These are phyloP conservation scores for Pantherophis alleghaniensis DNA, from an alignment of 2,797 vertebrate genomes.

Conservation along the genomic window DNA sequence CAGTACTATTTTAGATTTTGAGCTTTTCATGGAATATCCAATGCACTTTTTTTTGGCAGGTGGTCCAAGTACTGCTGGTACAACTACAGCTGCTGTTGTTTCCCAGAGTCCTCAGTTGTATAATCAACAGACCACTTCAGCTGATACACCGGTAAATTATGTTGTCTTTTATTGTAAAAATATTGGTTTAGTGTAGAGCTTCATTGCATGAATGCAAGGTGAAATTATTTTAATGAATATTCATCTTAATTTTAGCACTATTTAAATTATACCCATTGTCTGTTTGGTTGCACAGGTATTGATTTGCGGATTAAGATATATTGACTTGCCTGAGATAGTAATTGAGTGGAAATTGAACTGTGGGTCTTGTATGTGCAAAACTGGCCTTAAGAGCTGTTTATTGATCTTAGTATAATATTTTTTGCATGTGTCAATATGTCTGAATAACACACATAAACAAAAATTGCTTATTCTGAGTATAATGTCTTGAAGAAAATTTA, in stretches of 20 bases:
- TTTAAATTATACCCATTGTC: not conserved
- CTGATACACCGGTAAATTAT: constrained; percentile 74
- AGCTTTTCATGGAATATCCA: constrained; percentile 1
- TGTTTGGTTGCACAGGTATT: not conserved
- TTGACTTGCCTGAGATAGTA: not conserved
- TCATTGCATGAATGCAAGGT: not conserved
- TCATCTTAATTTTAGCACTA: not conserved
- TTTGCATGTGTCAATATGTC: not conserved
- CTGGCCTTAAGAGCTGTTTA: not conserved
- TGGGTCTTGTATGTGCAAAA: not conserved
- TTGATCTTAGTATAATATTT: not conserved
- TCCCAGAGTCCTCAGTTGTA: constrained; percentile 91
- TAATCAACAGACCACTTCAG: constrained; percentile 81
- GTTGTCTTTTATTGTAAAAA: constrained; percentile 25
- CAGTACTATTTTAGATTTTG: constrained; percentile 15
- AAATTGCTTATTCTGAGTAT: not conserved
- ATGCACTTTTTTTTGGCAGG: constrained; percentile 63
- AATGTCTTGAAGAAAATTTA: not conserved
- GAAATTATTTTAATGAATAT: not conserved
- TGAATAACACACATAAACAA: not conserved
- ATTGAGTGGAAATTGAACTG: not conserved
- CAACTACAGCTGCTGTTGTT: constrained; percentile 84
- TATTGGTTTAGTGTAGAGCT: not conserved
- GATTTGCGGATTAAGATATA: not conserved
- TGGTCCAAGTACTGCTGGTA: constrained; percentile 73